Conservation (phyloP, 2,888 invertebrate species). For the Drosophila mettleri region DNA sequence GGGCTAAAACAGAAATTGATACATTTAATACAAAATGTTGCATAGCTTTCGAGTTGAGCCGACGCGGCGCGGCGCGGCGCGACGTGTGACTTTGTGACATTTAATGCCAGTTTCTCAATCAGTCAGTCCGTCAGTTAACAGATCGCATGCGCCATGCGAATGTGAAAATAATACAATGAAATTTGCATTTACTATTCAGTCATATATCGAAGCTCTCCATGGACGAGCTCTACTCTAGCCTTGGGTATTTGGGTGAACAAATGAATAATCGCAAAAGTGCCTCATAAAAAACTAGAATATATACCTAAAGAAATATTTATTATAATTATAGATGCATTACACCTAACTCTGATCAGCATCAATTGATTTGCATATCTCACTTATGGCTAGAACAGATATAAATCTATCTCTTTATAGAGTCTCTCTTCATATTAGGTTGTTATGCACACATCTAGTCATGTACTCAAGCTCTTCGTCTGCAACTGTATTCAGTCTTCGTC, state of each 20-base stretch:
- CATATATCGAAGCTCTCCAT: slow-evolving; percentile 5
- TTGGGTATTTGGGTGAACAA: not conserved
- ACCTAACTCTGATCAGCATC: too few relatives aligned
- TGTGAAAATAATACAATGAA: slow-evolving; percentile 73
- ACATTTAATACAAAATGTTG: slow-evolving; percentile 66
- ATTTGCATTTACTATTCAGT: slow-evolving; percentile 56
- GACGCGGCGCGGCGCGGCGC: slow-evolving; percentile 65
- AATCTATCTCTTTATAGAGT: too few relatives aligned
- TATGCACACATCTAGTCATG: too few relatives aligned
- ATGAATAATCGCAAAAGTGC: too few relatives aligned
- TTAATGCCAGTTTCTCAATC: slow-evolving; percentile 67
- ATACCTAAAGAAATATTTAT: too few relatives aligned
- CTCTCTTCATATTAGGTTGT: too few relatives aligned
- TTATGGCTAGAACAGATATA: too few relatives aligned
- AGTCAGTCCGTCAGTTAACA: slow-evolving; percentile 33
- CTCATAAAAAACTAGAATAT: too few relatives aligned
- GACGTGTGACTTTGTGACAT: slow-evolving; percentile 76
- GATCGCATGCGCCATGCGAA: slow-evolving; percentile 61
- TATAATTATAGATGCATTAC: too few relatives aligned
- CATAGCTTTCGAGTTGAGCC: slow-evolving; percentile 52
- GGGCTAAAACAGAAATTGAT: slow-evolving; percentile 72
- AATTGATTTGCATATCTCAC: too few relatives aligned
- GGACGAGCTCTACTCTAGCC: not conserved
- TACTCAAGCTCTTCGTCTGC: not conserved
- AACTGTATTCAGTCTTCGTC: slow-evolving; percentile 1